Base-by-base conservation (phyloP, 2,797 vertebrate genomes). In the Etheostoma nigrum region DNA sequence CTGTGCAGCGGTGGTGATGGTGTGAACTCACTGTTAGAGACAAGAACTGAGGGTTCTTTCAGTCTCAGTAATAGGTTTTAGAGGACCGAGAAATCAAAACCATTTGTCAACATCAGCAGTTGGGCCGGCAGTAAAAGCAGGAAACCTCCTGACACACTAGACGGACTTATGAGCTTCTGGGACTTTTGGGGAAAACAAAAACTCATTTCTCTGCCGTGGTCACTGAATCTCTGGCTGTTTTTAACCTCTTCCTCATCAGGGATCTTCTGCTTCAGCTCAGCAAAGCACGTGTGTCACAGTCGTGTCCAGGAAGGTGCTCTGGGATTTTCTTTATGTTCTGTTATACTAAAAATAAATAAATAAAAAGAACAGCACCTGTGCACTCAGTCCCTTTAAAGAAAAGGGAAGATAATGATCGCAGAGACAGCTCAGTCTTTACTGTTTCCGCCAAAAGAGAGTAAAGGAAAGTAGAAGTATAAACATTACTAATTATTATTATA, bases 101-200 rank as follows among this genome's bases (percentile, higher is more conserved):
- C 86, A 85, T 90, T 90, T 76, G 74, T 91, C 87, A 90, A 76
- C 73, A 82, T 84, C 33, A 61, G 80, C 88, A 82, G 81, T 61
- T 65, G 78, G 78, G 80, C 70, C 81, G 55, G 79, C 65, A 78
- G 83, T 86, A 72, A 88, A 79, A 81, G 52, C 57, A 23, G 16
- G 77, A 45, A 78, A 69, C 81, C 79, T 76, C 73, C 68, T 40
- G 78, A 86, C 87, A 76, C 74, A 1, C 82, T 13, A 49, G 79
- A 76, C 83, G 80, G 84, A 89, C 82, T 90, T 84, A 89, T 88
- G 86, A 89, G 86, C 72, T 78, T 40, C 27, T 27, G 47, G 74
- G 58, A 25, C 78, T 83, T 78, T 70, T 72, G 73, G 68, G 79
- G 44, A 44, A 65, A 68, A 83, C 63, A 63, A 60, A 86, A 52